Base-by-base conservation (phyloP, 1,140 invertebrate genomes). In the Drosophila nannoptera region DNA sequence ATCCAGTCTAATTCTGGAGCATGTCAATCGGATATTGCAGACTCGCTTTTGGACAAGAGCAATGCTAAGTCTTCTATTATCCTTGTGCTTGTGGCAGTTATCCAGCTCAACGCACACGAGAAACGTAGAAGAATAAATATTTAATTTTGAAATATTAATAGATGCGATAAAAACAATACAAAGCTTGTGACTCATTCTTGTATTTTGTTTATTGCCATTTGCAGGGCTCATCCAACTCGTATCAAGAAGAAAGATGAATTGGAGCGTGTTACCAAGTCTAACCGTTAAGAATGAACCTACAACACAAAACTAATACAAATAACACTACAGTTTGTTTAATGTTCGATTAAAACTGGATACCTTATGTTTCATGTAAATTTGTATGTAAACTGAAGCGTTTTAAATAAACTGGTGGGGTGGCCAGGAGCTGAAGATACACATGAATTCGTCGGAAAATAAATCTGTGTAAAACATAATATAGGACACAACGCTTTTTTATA, bases 211-310 rank as follows among this genome's bases (percentile, higher is more conserved):
- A 62, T 77, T 78, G 77, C 91, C 92, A 16, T 11, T 89, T 84
- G 31, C 88, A 95, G 94, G 98, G 98, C 71, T 99, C 98, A 65
- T 99, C 98, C 49, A 99, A 99, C 92, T 99, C 97, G 43, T 99
- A 99, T 99, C 91, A 99, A 99, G 92, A 99, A 99, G 93, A 99
- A 99, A 91, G 99, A 99, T 90, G 99, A 99, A 93, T 93, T 99
- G 89, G 99, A 99, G 92, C 96, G 99, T 94, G 99, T 99, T 75
- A 98, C 98, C 88, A 99, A 99, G 91, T 99, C 98, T 90, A 99
- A 99, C 93, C 96, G 98, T 96, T 99, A 99, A 98, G 73, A 65
- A 83, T 60, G 40, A 63, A 53, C 40, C 22, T 14, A 43, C 43
- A 67, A 42, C 40, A 42, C 8, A 40, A 38, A 8, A 38, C n/a